A percentile compares a stretch with the other conserved stretches of the same genome.
Evolutionary conservation across 2,888 invertebrate genomes (phyloP).

Genomic region (Nudaria mundana): DNA sequence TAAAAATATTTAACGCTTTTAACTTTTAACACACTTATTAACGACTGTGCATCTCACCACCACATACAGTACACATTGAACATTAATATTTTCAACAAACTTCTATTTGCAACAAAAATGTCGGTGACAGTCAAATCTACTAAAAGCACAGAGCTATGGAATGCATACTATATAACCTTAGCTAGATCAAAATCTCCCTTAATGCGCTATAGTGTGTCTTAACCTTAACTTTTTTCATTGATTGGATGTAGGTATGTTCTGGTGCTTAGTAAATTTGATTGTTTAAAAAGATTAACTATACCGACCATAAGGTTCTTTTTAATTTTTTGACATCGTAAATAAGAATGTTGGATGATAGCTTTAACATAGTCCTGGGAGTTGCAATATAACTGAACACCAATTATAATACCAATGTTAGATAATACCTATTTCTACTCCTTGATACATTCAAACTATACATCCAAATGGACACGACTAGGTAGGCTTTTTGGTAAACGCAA

Average conservation of each 20-base stretch:
- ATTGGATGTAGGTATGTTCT: too few species aligned
- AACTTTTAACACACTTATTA: constrained; percentile 53
- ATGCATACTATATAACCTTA: not conserved
- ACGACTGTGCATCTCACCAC: constrained; percentile 59
- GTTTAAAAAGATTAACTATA: not conserved
- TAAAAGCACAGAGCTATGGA: not conserved
- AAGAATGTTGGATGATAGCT: constrained; percentile 28
- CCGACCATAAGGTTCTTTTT: constrained; percentile 3
- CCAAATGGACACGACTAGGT: not conserved
- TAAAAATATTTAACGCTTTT: constrained; percentile 47
- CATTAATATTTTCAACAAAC: constrained; percentile 45
- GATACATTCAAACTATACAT: too few species aligned
- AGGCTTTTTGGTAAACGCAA: constrained; percentile 7
- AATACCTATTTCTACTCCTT: too few species aligned
- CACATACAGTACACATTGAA: constrained; percentile 75
- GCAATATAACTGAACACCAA: too few species aligned
- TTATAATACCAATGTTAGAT: too few species aligned
- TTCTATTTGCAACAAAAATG: not conserved
- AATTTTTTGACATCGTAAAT: constrained; percentile 31
- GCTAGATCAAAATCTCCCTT: not conserved
- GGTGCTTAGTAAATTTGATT: not conserved
- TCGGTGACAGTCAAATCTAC: not conserved
- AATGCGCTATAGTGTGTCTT: not conserved
- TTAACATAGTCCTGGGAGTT: too few species aligned
- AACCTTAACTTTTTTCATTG: too few species aligned